Percentiles rank a stretch among this genome's conserved stretches.
Conservation (phyloP, 2,113 vertebrate species). For the Regulus satrapa region DNA sequence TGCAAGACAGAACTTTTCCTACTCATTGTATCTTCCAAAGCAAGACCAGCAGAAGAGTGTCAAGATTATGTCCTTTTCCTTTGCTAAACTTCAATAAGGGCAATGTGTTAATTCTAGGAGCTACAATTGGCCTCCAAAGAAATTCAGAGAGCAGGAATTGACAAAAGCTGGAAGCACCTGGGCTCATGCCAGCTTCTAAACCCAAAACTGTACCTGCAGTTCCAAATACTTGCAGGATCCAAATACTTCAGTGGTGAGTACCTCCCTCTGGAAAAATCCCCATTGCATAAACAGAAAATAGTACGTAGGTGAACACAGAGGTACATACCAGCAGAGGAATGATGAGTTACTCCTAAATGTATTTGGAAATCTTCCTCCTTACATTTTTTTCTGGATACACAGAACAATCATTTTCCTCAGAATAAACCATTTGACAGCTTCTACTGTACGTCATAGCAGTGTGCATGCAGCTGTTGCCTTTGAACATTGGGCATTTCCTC, state of each 20-base stretch:
- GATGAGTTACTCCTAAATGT: neutral
- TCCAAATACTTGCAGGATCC: neutral
- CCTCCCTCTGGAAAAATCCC: slow-evolving; percentile 15
- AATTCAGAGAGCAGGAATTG: neutral
- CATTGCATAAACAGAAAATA: neutral
- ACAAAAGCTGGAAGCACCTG: neutral
- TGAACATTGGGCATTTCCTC: neutral
- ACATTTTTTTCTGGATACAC: neutral
- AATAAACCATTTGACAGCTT: neutral
- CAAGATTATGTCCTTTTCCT: neutral
- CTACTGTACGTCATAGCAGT: accelerated
- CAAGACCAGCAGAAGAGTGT: neutral
- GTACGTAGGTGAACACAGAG: neutral
- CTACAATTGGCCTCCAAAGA: neutral
- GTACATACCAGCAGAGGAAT: neutral
- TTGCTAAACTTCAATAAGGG: neutral
- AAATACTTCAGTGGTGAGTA: slow-evolving; percentile 3
- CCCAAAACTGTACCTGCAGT: neutral
- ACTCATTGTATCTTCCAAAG: neutral
- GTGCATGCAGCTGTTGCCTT: neutral
- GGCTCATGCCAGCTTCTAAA: neutral
- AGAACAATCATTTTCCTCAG: neutral
- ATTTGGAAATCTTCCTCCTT: neutral
- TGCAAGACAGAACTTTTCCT: neutral
- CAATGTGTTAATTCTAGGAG: neutral